A percentile compares a stretch with the other conserved stretches of the same genome.
Conservation (phyloP, 1,140 invertebrate genomes). For the Magallana angulata region DNA sequence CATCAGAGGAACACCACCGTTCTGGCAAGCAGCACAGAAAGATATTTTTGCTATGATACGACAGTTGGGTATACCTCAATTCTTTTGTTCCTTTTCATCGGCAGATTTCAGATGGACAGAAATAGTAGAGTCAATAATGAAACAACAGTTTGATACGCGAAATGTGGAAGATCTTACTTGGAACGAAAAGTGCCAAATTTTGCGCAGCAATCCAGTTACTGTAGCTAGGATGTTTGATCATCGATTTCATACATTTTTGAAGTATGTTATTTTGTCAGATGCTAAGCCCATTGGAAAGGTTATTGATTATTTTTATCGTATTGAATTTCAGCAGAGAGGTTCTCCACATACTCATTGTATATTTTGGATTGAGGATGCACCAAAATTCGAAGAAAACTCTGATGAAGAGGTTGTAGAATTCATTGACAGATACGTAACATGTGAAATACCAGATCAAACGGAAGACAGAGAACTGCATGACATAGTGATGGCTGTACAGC, state of each 20-base stretch:
- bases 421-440: slow-evolving; percentile 53
- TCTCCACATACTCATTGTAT: slow-evolving; percentile 58
- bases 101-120: slow-evolving; percentile 58
- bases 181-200: slow-evolving; percentile 28
- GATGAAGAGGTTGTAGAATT: slow-evolving; percentile 62
- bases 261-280: slow-evolving; percentile 38
- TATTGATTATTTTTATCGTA: slow-evolving; percentile 67
- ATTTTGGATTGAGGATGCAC: slow-evolving; percentile 76
- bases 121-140: slow-evolving; percentile 44
- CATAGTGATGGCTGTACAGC: slow-evolving; percentile 41
- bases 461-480: slow-evolving; percentile 38
- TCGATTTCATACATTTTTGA: slow-evolving; percentile 49
- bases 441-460: slow-evolving; percentile 30
- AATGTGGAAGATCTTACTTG: slow-evolving; percentile 22
- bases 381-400: slow-evolving; percentile 59
- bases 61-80: slow-evolving; percentile 55
- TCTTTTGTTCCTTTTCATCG: slow-evolving; percentile 57
- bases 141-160: slow-evolving; percentile 46
- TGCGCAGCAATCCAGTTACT: slow-evolving; percentile 44
- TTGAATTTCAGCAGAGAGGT: slow-evolving; percentile 42
- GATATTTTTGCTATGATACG: slow-evolving; percentile 64
- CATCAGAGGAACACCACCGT: slow-evolving; percentile 55
- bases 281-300: slow-evolving; percentile 58
- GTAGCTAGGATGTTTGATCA: slow-evolving; percentile 46
- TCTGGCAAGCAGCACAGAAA: slow-evolving; percentile 53